phyloP scores from a whole-genome alignment of 1,140 invertebrate species.

The Aphelinus atriplicis region DNA sequence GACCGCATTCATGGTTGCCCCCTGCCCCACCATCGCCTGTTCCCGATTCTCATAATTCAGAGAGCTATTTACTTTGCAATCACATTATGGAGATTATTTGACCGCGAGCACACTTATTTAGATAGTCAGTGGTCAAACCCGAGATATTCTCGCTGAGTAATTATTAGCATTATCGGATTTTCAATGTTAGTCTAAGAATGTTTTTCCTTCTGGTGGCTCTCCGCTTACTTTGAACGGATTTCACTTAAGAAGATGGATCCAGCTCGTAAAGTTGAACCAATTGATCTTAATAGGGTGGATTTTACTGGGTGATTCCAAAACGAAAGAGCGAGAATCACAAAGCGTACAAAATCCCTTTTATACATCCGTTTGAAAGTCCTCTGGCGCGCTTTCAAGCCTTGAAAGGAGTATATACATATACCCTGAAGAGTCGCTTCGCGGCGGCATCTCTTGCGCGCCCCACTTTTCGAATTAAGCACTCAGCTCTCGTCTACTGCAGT shows the following conservation, averaged over 20 bases:
- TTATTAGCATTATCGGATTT: too few species aligned
- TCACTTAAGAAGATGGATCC: background rate
- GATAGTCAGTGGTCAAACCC: too few species aligned
- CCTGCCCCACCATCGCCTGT: too few species aligned
- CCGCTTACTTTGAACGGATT: background rate
- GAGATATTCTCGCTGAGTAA: too few species aligned
- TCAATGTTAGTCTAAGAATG: too few species aligned
- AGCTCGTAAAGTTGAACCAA: background rate
- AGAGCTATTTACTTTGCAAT: too few species aligned
- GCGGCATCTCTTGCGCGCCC: constrained; percentile 7
- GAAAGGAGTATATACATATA: constrained; percentile 4
- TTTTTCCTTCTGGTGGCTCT: background rate
- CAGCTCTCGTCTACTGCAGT: background rate
- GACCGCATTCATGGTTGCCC: too few species aligned
- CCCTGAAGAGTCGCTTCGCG: constrained; percentile 12
- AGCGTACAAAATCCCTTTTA: constrained; percentile 7
- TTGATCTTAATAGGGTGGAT: constrained; percentile 6
- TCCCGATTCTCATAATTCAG: too few species aligned
- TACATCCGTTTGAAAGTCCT: background rate
- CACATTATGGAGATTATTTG: too few species aligned
- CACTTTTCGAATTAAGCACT: constrained; percentile 28
- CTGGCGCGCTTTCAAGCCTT: constrained; percentile 17
- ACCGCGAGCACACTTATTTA: too few species aligned
- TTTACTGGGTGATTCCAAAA: background rate
- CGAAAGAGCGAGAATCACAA: background rate